Conservation (phyloP, 2,113 vertebrate species). For the Odontophorus gujanensis region DNA sequence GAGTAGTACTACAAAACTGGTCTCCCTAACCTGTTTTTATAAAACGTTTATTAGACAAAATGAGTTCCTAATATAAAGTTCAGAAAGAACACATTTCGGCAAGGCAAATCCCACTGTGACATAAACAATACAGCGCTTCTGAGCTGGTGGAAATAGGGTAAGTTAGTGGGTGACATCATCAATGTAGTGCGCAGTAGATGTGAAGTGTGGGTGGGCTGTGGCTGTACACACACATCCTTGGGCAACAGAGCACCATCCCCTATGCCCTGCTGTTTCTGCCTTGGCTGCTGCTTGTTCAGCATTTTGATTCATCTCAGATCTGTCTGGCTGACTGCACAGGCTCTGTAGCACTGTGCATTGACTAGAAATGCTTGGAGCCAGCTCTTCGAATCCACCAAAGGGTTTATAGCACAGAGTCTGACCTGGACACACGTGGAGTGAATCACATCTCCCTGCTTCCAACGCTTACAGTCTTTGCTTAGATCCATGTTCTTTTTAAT, state of each 20-base stretch:
- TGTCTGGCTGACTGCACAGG: not conserved
- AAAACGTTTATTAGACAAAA: not conserved
- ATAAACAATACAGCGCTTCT: not conserved
- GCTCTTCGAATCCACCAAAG: not conserved
- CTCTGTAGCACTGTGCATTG: not conserved
- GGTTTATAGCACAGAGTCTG: not conserved
- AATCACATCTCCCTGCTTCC: not conserved
- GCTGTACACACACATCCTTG: fast-evolving
- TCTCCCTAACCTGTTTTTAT: not conserved
- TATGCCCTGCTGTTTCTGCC: not conserved
- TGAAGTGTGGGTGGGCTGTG: not conserved
- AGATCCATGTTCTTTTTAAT: not conserved
- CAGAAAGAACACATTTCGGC: not conserved
- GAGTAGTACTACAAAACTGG: not conserved
- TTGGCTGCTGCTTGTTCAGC: not conserved
- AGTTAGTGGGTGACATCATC: not conserved
- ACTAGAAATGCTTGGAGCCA: not conserved
- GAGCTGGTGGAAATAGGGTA: not conserved
- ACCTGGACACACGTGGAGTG: not conserved
- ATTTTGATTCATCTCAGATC: not conserved
- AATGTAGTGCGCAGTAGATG: not conserved
- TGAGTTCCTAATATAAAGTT: not conserved
- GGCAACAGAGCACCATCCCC: not conserved
- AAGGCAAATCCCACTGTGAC: not conserved
- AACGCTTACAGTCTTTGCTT: not conserved